These are phyloP conservation scores for Hipparchia sbordonii DNA, from an alignment of 2,888 invertebrate species.

Conservation along the genomic window DNA sequence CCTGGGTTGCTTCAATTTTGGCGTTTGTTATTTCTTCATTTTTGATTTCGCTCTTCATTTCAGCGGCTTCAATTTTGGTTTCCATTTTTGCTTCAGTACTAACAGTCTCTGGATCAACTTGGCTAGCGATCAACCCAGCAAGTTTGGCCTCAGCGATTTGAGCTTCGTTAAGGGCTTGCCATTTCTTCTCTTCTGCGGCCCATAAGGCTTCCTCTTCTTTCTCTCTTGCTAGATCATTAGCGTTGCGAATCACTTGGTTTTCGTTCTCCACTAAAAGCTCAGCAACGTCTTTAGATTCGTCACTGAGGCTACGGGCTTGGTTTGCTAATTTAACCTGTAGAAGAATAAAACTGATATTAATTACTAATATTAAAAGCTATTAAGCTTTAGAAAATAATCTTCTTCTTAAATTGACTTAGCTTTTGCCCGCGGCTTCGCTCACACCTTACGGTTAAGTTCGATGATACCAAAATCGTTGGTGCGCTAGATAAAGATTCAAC, in stretches of 20 bases:
- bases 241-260: slow-evolving; percentile 54
- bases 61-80: slow-evolving; percentile 32
- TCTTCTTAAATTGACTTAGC: too few relatives aligned
- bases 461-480: too few relatives aligned
- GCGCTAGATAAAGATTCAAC: too few relatives aligned
- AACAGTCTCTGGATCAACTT: slow-evolving; percentile 10
- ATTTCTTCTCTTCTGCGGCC: slow-evolving; percentile 69
- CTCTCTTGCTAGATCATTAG: slow-evolving; percentile 51
- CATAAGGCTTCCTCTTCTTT: slow-evolving; percentile 54
- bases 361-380: too few relatives aligned
- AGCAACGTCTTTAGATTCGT: slow-evolving; percentile 54
- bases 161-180: slow-evolving; percentile 67
- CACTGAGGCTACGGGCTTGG: slow-evolving; percentile 53
- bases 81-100: slow-evolving; percentile 38
- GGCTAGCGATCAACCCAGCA: slow-evolving; percentile 60
- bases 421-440: too few relatives aligned
- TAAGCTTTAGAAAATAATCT: too few relatives aligned
- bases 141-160: slow-evolving; percentile 65
- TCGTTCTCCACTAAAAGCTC: slow-evolving; percentile 56
- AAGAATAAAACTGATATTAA: not conserved
- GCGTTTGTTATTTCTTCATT: slow-evolving; percentile 30
- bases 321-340: slow-evolving; percentile 50
- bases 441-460: too few relatives aligned
- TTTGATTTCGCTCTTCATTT: slow-evolving; percentile 26
- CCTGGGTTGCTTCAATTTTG: slow-evolving; percentile 35